phyloP scores from a whole-genome alignment of 2,113 vertebrate genomes.

The Odocoileus virginianus region DNA sequence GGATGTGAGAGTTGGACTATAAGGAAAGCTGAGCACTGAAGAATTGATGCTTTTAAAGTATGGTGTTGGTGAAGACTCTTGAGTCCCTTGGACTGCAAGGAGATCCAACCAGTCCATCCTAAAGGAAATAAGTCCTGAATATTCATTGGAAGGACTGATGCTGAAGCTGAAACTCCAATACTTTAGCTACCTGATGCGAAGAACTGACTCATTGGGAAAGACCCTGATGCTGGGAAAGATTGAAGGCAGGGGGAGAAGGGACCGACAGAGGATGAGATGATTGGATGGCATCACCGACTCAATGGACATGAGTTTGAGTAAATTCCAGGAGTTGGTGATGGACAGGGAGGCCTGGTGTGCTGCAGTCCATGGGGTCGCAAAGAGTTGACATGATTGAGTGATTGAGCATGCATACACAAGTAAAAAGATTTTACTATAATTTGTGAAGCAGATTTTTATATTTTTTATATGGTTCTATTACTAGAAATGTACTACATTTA shows the following conservation, averaged over 20 bases:
- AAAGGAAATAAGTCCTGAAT: background rate
- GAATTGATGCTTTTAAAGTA: background rate
- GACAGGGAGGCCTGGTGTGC: background rate
- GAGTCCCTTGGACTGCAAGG: background rate
- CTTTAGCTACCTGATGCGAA: background rate
- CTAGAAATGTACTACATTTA: background rate
- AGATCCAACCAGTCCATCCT: background rate
- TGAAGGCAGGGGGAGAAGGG: background rate
- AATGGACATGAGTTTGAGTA: background rate
- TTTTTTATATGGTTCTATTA: background rate
- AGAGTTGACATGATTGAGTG: background rate
- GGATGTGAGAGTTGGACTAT: background rate
- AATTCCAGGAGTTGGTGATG: background rate
- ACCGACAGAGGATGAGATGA: fast-evolving
- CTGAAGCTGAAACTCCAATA: background rate
- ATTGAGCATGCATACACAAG: background rate
- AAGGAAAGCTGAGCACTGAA: background rate
- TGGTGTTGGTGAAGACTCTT: background rate
- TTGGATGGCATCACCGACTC: background rate
- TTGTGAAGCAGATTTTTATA: background rate
- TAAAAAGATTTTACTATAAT: background rate
- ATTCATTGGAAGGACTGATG: background rate
- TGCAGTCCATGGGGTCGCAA: background rate
- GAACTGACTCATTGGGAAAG: background rate
- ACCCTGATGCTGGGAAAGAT: background rate